phyloP scores from a whole-genome alignment of 2,888 invertebrate genomes.

The Cataglyphis rosenhaueri region DNA sequence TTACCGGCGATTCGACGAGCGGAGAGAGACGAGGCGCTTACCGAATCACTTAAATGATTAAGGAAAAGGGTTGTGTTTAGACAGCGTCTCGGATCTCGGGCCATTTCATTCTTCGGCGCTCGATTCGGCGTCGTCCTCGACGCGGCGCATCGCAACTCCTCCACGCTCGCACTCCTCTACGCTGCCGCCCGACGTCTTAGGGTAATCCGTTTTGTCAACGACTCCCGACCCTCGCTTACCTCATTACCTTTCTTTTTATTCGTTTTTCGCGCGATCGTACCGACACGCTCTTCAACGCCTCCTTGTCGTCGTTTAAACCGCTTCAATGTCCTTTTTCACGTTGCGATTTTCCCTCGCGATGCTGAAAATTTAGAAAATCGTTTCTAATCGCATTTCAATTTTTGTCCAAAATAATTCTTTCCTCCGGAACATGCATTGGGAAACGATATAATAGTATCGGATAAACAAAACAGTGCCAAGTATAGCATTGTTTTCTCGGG shows the following conservation, averaged over 20 bases:
- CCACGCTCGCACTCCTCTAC: constrained; percentile 20
- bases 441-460: neutral
- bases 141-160: constrained; percentile 50
- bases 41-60: constrained; percentile 85
- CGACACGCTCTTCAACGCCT: constrained; percentile 15
- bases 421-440: neutral
- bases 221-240: constrained; percentile 75
- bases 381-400: neutral
- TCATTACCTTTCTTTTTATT: constrained; percentile 79
- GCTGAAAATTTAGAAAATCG: neutral
- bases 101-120: constrained; percentile 79
- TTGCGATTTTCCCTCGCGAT: neutral
- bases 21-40: constrained; percentile 79
- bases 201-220: constrained; percentile 85
- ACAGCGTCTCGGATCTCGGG: constrained; percentile 81
- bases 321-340: neutral
- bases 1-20: constrained; percentile 78
- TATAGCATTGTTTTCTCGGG: constrained; percentile 35
- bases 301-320: neutral
- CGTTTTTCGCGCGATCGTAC: constrained; percentile 38
- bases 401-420: neutral
- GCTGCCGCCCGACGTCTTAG: constrained; percentile 72
- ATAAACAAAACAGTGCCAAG: constrained; percentile 28
- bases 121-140: constrained; percentile 59
- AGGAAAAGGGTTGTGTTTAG: constrained; percentile 86